Conservation (phyloP, 2,888 invertebrate genomes). For the Onchidella celtica region DNA sequence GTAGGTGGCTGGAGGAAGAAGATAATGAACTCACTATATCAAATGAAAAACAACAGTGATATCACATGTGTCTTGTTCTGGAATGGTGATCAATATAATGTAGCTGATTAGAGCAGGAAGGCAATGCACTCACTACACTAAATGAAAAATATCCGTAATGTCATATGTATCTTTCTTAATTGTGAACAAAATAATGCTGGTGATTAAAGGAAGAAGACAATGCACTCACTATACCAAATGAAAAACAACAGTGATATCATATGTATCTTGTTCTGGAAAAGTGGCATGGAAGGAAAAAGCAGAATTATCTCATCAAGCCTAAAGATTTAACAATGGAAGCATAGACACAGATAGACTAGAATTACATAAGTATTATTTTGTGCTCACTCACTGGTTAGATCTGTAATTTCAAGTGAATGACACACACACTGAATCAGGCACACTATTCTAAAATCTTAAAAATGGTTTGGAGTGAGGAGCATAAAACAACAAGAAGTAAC, state of each 20-base stretch:
- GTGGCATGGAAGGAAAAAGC: not conserved
- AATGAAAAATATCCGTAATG: conserved; percentile 30
- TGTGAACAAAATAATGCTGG: not conserved
- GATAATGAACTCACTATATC: conserved; percentile 35
- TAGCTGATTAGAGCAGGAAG: not conserved
- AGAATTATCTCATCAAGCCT: not conserved
- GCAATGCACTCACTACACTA: conserved; percentile 35
- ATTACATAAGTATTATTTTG: too few relatives aligned
- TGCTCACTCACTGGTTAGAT: too few relatives aligned
- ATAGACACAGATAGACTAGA: too few relatives aligned
- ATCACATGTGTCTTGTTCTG: conserved; percentile 40
- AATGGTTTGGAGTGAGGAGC: too few relatives aligned
- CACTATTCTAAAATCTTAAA: too few relatives aligned
- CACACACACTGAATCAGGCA: too few relatives aligned
- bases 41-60: conserved; percentile 33
- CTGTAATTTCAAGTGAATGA: too few relatives aligned
- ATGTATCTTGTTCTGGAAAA: conserved; percentile 34
- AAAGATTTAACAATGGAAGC: too few relatives aligned
- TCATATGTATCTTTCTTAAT: conserved; percentile 29
- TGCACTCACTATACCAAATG: conserved; percentile 33
- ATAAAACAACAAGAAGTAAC: too few relatives aligned
- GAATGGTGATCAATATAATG: not conserved
- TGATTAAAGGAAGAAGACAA: conserved; percentile 11
- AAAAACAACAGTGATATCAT: conserved; percentile 39
- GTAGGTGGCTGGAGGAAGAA: not conserved